Evolutionary conservation across 1,140 invertebrate genomes (phyloP).

Genomic region (Cyclargus thomasi): DNA sequence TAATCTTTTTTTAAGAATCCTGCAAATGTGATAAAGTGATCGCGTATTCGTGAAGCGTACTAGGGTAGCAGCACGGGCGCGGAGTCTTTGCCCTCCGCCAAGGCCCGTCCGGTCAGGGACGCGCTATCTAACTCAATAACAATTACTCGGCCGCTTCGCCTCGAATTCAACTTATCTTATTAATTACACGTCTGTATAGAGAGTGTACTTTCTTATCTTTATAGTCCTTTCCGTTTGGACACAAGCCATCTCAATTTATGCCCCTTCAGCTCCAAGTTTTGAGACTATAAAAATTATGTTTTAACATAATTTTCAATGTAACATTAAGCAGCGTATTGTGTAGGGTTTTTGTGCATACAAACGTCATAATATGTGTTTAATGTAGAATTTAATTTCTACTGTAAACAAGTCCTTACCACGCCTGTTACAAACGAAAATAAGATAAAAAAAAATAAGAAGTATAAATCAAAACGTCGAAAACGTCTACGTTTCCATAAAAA

Average conservation of each 20-base stretch:
- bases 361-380: not conserved
- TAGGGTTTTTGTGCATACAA: not conserved
- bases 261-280: not conserved
- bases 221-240: not conserved
- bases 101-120: conserved; percentile 65
- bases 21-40: not conserved
- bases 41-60: conserved; percentile 22
- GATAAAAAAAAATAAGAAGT: no score
- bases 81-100: conserved; percentile 58
- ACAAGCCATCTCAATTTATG: not conserved
- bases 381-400: no score
- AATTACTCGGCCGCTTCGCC: conserved; percentile 32
- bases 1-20: not conserved
- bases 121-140: conserved; percentile 53
- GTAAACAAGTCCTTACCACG: no score
- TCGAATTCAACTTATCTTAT: conserved; percentile 19
- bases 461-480: no score
- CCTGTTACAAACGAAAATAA: no score
- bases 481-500: no score
- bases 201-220: conserved; percentile 1
- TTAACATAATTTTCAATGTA: not conserved
- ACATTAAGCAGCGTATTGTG: not conserved
- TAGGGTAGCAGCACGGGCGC: conserved; percentile 37
- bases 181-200: conserved; percentile 2
- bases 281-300: not conserved